Conservation (phyloP, 2,888 invertebrate genomes). For the Rutpela maculata region DNA sequence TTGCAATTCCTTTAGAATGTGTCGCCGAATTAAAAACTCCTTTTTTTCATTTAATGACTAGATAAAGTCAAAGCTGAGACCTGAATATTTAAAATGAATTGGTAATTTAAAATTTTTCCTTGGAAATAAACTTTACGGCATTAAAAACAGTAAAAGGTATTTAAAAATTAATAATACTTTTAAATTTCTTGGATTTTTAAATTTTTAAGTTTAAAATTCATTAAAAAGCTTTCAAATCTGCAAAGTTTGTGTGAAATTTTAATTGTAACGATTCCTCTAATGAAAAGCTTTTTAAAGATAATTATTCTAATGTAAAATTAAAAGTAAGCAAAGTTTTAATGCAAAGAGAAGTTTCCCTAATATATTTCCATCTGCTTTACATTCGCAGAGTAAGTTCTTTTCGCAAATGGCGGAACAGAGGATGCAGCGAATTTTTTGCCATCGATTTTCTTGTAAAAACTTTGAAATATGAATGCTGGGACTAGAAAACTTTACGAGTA, state of each 20-base stretch:
- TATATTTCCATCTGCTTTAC: slow-evolving; percentile 54
- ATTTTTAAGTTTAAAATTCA: slow-evolving; percentile 53
- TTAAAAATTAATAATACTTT: slow-evolving; percentile 54
- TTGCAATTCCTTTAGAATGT: neutral
- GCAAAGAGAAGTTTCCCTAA: slow-evolving; percentile 54
- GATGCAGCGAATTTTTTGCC: slow-evolving; percentile 39
- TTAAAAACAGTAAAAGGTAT: slow-evolving; percentile 38
- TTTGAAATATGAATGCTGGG: slow-evolving; percentile 56
- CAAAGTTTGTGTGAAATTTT: slow-evolving; percentile 56
- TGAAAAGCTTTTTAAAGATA: slow-evolving; percentile 63
- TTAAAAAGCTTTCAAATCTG: slow-evolving; percentile 58
- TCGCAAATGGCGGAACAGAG: slow-evolving; percentile 16
- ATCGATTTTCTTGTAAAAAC: slow-evolving; percentile 49
- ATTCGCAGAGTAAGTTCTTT: slow-evolving; percentile 11
- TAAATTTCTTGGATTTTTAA: slow-evolving; percentile 46
- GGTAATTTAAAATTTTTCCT: slow-evolving; percentile 10
- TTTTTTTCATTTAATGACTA: neutral
- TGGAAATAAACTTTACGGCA: slow-evolving; percentile 5
- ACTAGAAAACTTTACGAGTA: slow-evolving; percentile 50
- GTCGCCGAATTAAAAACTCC: neutral
- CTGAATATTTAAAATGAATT: slow-evolving; percentile 8
- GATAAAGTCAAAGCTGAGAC: neutral
- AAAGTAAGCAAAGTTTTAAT: slow-evolving; percentile 59
- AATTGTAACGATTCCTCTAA: slow-evolving; percentile 60
- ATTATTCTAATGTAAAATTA: slow-evolving; percentile 60